Conservation (phyloP, 2,888 invertebrate genomes). For the Creontiades dilutus region DNA sequence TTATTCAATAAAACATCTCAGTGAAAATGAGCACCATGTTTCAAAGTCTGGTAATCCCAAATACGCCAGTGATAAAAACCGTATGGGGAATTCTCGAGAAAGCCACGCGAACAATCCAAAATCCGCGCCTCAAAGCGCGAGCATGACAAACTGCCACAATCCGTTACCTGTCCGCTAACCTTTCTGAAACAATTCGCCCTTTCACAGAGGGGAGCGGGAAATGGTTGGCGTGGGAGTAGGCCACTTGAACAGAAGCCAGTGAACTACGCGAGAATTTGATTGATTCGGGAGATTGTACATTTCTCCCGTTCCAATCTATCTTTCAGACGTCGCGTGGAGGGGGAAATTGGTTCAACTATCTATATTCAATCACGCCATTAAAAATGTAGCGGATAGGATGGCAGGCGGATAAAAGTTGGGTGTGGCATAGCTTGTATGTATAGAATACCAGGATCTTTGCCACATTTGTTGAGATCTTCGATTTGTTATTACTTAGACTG, state of each 20-base stretch:
- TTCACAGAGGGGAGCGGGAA: not conserved
- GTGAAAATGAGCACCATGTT: no score
- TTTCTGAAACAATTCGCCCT: slow-evolving; percentile 7
- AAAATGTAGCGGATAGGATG: no score
- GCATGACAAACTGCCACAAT: slow-evolving; percentile 7
- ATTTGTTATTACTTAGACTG: no score
- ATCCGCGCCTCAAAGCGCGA: not conserved
- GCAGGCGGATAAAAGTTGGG: no score
- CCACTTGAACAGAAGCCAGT: not conserved
- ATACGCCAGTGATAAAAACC: no score
- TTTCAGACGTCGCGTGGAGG: not conserved
- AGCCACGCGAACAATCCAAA: slow-evolving; percentile 1
- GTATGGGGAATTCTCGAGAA: not conserved
- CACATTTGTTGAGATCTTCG: no score
- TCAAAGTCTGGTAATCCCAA: no score
- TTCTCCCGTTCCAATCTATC: slow-evolving; percentile 4
- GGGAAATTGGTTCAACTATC: not conserved
- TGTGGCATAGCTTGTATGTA: no score
- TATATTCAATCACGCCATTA: not conserved
- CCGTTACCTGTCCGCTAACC: slow-evolving; percentile 9
- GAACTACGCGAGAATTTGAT: slow-evolving; percentile 10
- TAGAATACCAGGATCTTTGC: no score
- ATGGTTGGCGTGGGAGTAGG: not conserved
- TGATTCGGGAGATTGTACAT: not conserved
- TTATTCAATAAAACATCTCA: no score